Percentiles rank a stretch among this genome's conserved stretches.
Conservation (phyloP, 2,888 invertebrate species). For the Idaea aversata region DNA sequence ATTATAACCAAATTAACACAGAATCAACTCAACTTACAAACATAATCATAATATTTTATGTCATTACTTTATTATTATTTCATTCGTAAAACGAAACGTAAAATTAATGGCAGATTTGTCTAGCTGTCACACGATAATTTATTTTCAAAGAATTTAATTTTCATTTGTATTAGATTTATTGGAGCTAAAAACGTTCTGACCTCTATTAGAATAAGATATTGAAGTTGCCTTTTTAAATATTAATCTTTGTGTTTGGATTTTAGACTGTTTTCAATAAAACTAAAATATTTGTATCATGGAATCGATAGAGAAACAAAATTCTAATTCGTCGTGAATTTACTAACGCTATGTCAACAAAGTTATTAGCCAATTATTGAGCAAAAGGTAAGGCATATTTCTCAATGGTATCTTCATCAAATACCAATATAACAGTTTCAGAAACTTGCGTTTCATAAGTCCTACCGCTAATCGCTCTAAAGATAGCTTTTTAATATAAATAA, state of each 20-base stretch:
- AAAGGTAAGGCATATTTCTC: slow-evolving; percentile 46
- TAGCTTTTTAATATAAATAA: not conserved
- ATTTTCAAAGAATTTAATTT: slow-evolving; percentile 18
- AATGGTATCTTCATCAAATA: slow-evolving; percentile 8
- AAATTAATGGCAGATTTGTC: slow-evolving; percentile 65
- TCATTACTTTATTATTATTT: not conserved
- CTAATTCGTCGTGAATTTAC: slow-evolving; percentile 58
- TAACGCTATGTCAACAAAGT: slow-evolving; percentile 66
- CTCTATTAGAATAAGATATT: not conserved
- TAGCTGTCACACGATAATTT: slow-evolving; percentile 56
- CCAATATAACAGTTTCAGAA: not conserved
- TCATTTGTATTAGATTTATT: not conserved
- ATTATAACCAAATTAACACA: too few species aligned
- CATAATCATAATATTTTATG: not conserved
- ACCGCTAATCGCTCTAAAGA: not conserved
- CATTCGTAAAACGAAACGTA: slow-evolving; percentile 40
- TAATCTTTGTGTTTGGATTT: not conserved
- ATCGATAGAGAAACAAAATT: slow-evolving; percentile 69
- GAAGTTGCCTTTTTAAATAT: not conserved
- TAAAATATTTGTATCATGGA: slow-evolving; percentile 44
- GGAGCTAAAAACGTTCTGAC: not conserved
- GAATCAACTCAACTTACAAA: too few species aligned
- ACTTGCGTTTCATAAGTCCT: not conserved
- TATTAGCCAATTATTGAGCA: slow-evolving; percentile 58
- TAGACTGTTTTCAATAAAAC: slow-evolving; percentile 8